Evolutionary conservation across 92 coral and sea anemone genomes (phyloP), one percentile per base, ranked within the genome.

Genomic region (Actinostola sp.): DNA sequence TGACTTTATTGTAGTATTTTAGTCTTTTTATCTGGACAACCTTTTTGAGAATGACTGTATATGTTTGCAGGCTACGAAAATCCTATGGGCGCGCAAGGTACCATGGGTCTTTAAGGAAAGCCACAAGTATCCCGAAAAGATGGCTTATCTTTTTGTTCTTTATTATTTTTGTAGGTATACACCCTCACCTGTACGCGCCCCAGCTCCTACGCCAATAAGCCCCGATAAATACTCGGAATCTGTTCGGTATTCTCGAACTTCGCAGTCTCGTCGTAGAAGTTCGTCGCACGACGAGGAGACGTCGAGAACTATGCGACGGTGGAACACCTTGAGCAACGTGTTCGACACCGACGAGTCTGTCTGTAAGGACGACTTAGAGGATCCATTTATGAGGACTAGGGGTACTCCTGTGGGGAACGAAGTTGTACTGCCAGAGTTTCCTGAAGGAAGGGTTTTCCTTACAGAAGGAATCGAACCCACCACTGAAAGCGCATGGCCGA

Each of bases 141-240:
- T n/a, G n/a, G n/a, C n/a, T n/a, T n/a, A n/a, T n/a, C n/a, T n/a
- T n/a, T n/a, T n/a, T n/a, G n/a, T n/a, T n/a, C n/a, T n/a, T n/a
- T n/a, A n/a, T n/a, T n/a, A n/a, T n/a, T n/a, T n/a, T n/a, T n/a
- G 33, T 24, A 93, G 98, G 75, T 78, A 83, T 38, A 90, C 98
- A 21, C 98, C 98, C 8, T 48, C 77, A 10, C 88, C 91, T 5
- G 84, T 95, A 9, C 70, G 71, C 14, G 94, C 97, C 2, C 99
- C 99, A 12, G 99, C 99, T 7, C 97, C 99, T 2, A 95, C 99
- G 0, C 99, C 99, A 19, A 92, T 80, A 32, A 91, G 92, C 46
- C 99, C 95, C 1, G 89, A 89, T 26, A 84, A 82, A 36, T 87
- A 84, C 51, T 84, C 84, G 51, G 71, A 51, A 66, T 77, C 29